Conservation (phyloP, 2,113 vertebrate genomes). For the Sinocyclocheilus rhinocerous region DNA sequence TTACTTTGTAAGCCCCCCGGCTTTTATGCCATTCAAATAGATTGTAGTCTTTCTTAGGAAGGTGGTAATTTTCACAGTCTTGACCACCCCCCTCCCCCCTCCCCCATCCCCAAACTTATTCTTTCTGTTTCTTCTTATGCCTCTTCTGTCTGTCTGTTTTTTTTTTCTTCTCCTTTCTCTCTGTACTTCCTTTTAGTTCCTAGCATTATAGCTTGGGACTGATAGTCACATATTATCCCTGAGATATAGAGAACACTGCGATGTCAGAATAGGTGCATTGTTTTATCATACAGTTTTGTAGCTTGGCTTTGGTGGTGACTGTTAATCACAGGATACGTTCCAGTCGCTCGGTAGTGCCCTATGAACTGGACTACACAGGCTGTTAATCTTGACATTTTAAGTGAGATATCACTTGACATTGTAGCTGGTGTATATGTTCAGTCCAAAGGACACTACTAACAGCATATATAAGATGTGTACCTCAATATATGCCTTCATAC, state of each 20-base stretch:
- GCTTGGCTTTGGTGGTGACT: not conserved
- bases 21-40: slow-evolving; percentile 36
- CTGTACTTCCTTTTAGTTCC: not conserved
- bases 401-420: not conserved
- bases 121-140: not conserved
- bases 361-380: not conserved
- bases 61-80: slow-evolving; percentile 38
- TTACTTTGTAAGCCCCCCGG: not conserved
- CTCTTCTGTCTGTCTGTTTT: not conserved
- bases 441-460: not conserved
- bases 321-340: slow-evolving; percentile 14
- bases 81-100: not conserved
- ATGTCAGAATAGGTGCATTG: not conserved
- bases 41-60: slow-evolving; percentile 47
- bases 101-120: not conserved
- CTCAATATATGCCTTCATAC: not conserved
- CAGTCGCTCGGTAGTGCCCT: not conserved
- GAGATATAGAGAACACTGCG: not conserved
- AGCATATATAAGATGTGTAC: not conserved
- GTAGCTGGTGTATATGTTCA: not conserved
- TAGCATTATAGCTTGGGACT: not conserved
- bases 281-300: not conserved
- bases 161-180: no score
- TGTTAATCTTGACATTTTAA: slow-evolving; percentile 21
- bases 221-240: not conserved